Base-by-base conservation (phyloP, 1,140 invertebrate genomes). In the Lepidostoma basale region DNA sequence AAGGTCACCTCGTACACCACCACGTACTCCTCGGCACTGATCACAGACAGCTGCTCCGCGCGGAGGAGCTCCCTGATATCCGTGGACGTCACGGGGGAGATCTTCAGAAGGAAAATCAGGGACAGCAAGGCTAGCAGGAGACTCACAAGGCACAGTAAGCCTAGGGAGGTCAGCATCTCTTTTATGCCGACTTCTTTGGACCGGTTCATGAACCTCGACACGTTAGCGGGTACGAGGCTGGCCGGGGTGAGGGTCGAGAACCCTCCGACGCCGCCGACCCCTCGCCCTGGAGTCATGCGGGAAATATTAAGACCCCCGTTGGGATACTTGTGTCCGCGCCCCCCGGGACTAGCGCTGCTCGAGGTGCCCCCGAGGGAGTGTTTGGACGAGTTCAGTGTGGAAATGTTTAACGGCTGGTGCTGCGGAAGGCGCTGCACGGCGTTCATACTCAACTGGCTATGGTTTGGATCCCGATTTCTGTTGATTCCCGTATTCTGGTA, bases 1-100 rank as follows among this genome's bases (percentile, higher is more conserved):
- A 96, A 83, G 2, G 93, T 94, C 68, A 96, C 93, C 84, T 96
- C 94, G 77, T 95, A 94, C 25, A 96, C 92, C 67, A 93, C 88
- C 20, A 91, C 88, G 74, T 94, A 94, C 75, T 95, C 92, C 75
- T 93, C 92, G 14, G 82, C 66, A 79, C 60, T 87, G 85, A 68
- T 84, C 86, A 70, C 87, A 81, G 40, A 86, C 86, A 76, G 72
- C 80, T 73, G 70, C 80, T 84, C 80, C 75, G 83, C 75, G 83
- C 84, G 68, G 83, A 85, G 76, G 75, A 88, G 81, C 76, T 87
- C 67, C 76, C 82, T 75, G 64, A 78, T 83, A 77, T 81, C 80
- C 77, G 79, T 77, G 69, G 77, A 67, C n/a, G 66, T 68, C 52
- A 67, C 66, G 42, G 90, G 90, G 14, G 92, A 92, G 74, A 95